Conservation (phyloP, 1,140 invertebrate species). For the Orius insidiosus region DNA sequence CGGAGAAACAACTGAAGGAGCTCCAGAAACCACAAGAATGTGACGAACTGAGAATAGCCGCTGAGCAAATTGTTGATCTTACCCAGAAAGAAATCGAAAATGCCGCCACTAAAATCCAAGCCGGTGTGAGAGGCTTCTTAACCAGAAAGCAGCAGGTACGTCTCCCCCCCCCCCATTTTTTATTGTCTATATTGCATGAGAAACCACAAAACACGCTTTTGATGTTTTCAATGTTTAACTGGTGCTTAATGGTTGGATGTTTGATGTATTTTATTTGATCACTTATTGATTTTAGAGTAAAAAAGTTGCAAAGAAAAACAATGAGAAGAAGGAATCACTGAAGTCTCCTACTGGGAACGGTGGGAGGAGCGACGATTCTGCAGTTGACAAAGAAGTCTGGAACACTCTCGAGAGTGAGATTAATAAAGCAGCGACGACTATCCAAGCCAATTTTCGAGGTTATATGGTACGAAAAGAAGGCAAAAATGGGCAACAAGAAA, state of each 20-base stretch:
- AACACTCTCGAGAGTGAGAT: background rate
- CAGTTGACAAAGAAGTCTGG: constrained; percentile 19
- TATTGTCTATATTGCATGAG: too few species aligned
- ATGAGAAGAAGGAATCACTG: background rate
- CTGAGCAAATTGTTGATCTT: background rate
- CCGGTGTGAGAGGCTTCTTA: constrained; percentile 38
- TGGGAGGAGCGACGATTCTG: background rate
- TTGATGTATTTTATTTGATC: too few species aligned
- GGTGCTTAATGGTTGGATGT: too few species aligned
- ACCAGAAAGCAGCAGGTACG: constrained; percentile 28
- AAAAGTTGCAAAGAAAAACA: background rate
- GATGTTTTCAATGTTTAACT: background rate
- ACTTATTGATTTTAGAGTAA: background rate
- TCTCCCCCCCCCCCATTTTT: background rate
- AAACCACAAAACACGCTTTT: background rate
- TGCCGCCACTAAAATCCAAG: constrained; percentile 41
- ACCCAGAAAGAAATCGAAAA: background rate
- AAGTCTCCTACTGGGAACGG: background rate
- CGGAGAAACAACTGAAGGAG: background rate
- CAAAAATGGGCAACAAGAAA: too few species aligned
- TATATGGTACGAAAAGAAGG: constrained; percentile 15
- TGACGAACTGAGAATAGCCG: background rate
- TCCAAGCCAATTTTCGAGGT: constrained; percentile 20
- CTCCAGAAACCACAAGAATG: constrained; percentile 3
- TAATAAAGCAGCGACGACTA: constrained; percentile 4